Conservation (phyloP, 2,888 invertebrate species). For the Caenorhabditis imperialis region DNA sequence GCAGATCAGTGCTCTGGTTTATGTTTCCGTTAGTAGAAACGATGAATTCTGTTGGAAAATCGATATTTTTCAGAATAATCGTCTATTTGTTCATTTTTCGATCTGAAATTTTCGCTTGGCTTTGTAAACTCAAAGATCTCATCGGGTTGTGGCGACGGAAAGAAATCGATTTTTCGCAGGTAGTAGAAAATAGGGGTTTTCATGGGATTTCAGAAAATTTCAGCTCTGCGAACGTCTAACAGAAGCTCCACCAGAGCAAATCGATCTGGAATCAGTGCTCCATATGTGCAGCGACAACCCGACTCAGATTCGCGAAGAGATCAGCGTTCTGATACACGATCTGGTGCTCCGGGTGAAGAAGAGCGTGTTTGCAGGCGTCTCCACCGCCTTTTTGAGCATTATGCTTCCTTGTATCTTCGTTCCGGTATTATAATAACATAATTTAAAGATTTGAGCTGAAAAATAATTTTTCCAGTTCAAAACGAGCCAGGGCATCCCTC, state of each 20-base stretch:
- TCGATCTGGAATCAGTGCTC: slow-evolving; percentile 67
- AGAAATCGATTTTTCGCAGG: slow-evolving; percentile 40
- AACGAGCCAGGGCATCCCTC: slow-evolving; percentile 67
- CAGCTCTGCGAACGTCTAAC: slow-evolving; percentile 55
- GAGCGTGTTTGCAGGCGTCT: slow-evolving; percentile 87
- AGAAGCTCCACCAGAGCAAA: slow-evolving; percentile 57
- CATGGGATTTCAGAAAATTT: too few relatives aligned
- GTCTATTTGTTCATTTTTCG: slow-evolving; percentile 76
- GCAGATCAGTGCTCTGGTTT: slow-evolving; percentile 87
- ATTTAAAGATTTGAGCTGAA: slow-evolving; percentile 1
- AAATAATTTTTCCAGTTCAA: slow-evolving; percentile 61
- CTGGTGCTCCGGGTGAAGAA: slow-evolving; percentile 90
- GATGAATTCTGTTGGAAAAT: too few relatives aligned
- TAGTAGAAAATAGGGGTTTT: neutral
- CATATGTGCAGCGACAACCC: slow-evolving; percentile 71
- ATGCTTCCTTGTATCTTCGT: slow-evolving; percentile 92
- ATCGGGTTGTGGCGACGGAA: slow-evolving; percentile 30
- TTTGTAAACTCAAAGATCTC: slow-evolving; percentile 14
- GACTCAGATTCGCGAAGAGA: slow-evolving; percentile 84
- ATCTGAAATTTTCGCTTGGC: slow-evolving; percentile 50
- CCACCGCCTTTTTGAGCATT: slow-evolving; percentile 90
- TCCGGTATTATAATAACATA: slow-evolving; percentile 83
- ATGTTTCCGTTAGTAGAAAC: slow-evolving; percentile 93
- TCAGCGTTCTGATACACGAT: slow-evolving; percentile 87
- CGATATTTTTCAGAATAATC: slow-evolving; percentile 76